Base-by-base conservation (phyloP, 2,113 vertebrate genomes). In the Podocnemis expansa region DNA sequence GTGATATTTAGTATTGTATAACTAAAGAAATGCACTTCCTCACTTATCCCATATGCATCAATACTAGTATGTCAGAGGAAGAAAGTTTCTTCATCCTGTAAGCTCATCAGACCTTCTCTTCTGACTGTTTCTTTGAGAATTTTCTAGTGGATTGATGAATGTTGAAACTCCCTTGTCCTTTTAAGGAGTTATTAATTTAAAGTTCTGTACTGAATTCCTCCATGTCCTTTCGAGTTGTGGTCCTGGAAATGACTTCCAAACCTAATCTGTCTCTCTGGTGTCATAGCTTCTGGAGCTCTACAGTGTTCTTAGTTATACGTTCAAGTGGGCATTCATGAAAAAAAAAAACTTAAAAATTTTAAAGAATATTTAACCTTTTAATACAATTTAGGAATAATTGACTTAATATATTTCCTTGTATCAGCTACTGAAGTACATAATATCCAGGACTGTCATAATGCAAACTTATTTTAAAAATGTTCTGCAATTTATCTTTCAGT, bases 401-500 rank as follows among this genome's bases (percentile, higher is more conserved):
- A 25, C 25, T 78, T 60, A 19, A n/a, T 67, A 67, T 9, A 67
- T 38, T 70, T 70, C 19, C 63, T 70, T 76, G 25, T 14, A 8
- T 76, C 25, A 73, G 1, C 87, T 87, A 70, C 4, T 54, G 22
- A 85, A 89, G 86, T 80, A 27, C 1, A 75, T 54, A 93, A 78
- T 67, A 10, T 2, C 41, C 55, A 78, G 49, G 76, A 9, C 24
- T 47, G 76, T 25, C 19, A 8, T 41, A 84, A 27, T 73, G 54
- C 73, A 55, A 83, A 94, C 43, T 75, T 93, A 21, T 76, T 90
- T 56, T 60, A 84, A 56, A 85, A 91, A 54, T 29, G 14, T 34
- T 51, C 4, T 96, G 54, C 93, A 94, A 96, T 95, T 94, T 97
- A 24, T 95, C 83, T 96, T 98, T 96, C 97, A 99, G 99, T 97